A percentile compares a stretch with the other conserved stretches of the same genome.
phyloP scores from a whole-genome alignment of 2,797 vertebrate genomes.

The Pteronotus mesoamericanus region DNA sequence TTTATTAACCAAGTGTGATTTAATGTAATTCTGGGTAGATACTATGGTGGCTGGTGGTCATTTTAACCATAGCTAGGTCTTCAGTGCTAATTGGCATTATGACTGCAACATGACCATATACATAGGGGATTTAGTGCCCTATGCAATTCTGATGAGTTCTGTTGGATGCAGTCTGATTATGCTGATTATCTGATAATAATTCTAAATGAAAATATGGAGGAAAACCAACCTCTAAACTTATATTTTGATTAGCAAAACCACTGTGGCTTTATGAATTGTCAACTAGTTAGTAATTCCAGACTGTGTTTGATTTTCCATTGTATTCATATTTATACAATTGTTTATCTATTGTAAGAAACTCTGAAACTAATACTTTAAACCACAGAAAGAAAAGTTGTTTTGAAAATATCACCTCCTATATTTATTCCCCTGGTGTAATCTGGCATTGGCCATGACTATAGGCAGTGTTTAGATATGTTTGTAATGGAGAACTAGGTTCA shows the following conservation, averaged over 20 bases:
- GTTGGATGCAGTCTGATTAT: background rate
- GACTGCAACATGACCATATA: fast-evolving
- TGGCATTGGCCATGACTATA: background rate
- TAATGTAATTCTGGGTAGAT: background rate
- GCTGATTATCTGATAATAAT: background rate
- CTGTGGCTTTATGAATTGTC: background rate
- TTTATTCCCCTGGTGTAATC: background rate
- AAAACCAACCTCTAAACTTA: constrained; percentile 1
- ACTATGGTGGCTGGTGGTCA: background rate
- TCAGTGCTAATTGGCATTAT: background rate
- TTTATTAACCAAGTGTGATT: background rate
- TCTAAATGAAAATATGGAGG: background rate
- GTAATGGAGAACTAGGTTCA: background rate
- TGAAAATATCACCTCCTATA: background rate
- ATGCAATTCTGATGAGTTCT: background rate
- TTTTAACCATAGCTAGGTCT: background rate
- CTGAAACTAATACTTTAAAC: constrained; percentile 59
- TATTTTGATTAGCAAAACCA: constrained; percentile 43
- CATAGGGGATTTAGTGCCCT: too few relatives aligned
- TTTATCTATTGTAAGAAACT: constrained; percentile 64
- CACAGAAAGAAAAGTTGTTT: constrained; percentile 27
- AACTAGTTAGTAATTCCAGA: constrained; percentile 46
- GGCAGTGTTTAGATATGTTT: constrained; percentile 43
- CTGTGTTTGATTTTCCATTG: constrained; percentile 32
- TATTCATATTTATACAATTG: constrained; percentile 31